phyloP scores from a whole-genome alignment of 2,113 vertebrate species.

The Dolichotis patagonum region DNA sequence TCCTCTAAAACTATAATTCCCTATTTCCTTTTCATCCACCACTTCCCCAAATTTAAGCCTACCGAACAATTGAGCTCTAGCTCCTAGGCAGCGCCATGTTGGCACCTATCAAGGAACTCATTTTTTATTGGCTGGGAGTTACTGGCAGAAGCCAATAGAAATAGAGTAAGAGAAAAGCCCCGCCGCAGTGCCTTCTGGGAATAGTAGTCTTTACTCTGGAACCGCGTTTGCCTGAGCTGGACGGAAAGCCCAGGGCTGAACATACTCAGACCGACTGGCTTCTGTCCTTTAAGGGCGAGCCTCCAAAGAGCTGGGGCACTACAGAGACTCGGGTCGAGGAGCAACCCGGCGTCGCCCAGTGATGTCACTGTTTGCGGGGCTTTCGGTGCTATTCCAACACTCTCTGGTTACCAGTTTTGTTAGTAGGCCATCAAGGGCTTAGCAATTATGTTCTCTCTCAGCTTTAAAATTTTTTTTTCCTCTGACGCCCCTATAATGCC shows the following conservation, averaged over 20 bases:
- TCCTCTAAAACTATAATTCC: conserved; percentile 1
- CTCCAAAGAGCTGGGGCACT: neutral
- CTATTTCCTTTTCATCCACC: conserved; percentile 40
- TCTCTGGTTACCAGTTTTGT: neutral
- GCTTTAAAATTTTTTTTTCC: neutral
- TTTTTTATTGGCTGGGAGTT: conserved; percentile 72
- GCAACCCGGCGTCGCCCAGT: neutral
- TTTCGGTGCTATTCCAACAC: conserved; percentile 3
- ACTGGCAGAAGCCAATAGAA: conserved; percentile 3
- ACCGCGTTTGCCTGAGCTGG: no score
- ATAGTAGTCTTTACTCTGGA: conserved; percentile 68
- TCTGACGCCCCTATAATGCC: neutral
- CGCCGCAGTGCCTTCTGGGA: conserved; percentile 69
- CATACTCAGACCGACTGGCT: neutral
- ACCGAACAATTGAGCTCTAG: conserved; percentile 45
- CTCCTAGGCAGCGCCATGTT: conserved; percentile 79
- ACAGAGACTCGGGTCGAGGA: neutral
- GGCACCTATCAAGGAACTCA: conserved; percentile 54
- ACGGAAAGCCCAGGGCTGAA: neutral
- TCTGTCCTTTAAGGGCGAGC: neutral
- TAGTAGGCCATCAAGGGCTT: neutral
- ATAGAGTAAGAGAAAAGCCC: neutral
- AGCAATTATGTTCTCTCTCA: neutral
- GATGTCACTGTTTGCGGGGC: neutral
- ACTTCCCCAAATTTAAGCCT: conserved; percentile 64